Percentiles rank a stretch among this genome's conserved stretches.
Evolutionary conservation across 2,888 invertebrate genomes (phyloP).

Genomic region (Salpingus planirostris): DNA sequence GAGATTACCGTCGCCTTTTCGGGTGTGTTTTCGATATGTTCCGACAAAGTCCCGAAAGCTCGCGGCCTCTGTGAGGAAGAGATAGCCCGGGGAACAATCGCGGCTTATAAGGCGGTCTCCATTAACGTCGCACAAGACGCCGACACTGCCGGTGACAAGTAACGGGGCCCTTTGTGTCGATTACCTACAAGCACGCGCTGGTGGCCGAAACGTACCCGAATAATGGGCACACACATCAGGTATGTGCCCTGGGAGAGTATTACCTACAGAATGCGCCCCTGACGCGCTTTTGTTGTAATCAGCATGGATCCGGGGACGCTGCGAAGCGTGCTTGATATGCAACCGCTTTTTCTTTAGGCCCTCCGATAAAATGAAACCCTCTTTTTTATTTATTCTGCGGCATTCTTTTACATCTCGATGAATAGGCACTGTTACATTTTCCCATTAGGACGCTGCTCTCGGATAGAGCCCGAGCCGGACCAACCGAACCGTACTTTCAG

Average conservation of each 20-base stretch:
- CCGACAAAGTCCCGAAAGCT: too few species aligned
- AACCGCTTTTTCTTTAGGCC: slow-evolving; percentile 13
- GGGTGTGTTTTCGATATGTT: too few species aligned
- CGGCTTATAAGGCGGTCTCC: slow-evolving; percentile 17
- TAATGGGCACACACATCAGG: too few species aligned
- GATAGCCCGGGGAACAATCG: slow-evolving; percentile 21
- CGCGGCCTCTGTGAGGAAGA: slow-evolving; percentile 15
- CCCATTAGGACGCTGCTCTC: slow-evolving; percentile 10
- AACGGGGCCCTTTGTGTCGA: background rate
- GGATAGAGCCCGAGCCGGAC: too few species aligned
- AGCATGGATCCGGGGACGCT: slow-evolving; percentile 7
- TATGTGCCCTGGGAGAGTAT: too few species aligned
- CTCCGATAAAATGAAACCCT: slow-evolving; percentile 8
- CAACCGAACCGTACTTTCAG: too few species aligned
- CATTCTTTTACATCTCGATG: slow-evolving; percentile 14
- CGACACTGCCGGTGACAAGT: slow-evolving; percentile 18
- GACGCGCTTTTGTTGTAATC: slow-evolving; percentile 12
- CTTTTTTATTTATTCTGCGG: slow-evolving; percentile 13
- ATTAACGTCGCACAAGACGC: slow-evolving; percentile 15
- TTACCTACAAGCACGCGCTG: slow-evolving; percentile 15
- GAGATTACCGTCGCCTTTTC: too few species aligned
- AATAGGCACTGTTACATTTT: slow-evolving; percentile 16
- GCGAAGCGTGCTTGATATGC: slow-evolving; percentile 17
- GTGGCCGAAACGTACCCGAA: too few species aligned
- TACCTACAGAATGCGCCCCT: slow-evolving; percentile 6